Conservation (phyloP, 2,113 vertebrate species). For the Amazona vittata region DNA sequence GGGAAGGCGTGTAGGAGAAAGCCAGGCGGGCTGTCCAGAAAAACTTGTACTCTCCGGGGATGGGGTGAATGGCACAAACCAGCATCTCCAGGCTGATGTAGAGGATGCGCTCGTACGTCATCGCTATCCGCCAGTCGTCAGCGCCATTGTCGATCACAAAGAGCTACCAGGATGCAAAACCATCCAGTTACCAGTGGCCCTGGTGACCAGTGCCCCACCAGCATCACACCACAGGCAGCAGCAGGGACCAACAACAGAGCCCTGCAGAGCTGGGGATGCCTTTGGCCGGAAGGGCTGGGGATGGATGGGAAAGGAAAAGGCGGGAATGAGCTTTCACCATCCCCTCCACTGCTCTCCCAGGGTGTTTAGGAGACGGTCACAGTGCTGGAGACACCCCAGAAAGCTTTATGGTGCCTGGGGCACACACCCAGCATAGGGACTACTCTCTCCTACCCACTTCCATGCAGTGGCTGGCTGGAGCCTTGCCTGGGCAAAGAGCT, state of each 20-base stretch:
- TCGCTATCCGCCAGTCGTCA: constrained; percentile 98
- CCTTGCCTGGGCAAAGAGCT: not conserved
- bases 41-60: constrained; percentile 95
- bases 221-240: not conserved
- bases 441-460: not conserved
- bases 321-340: not conserved
- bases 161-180: constrained; percentile 75
- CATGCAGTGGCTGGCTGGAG: not conserved
- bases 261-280: not conserved
- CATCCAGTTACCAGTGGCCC: fast-evolving
- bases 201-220: not conserved
- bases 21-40: constrained; percentile 95
- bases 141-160: constrained; percentile 98
- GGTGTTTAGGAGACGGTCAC: fast-evolving
- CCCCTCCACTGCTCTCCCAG: not conserved
- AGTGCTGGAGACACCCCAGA: not conserved
- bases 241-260: not conserved
- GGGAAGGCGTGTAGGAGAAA: constrained; percentile 92
- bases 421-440: not conserved
- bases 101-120: constrained; percentile 95
- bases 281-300: fast-evolving
- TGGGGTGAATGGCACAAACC: constrained; percentile 95
- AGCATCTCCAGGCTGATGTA: constrained; percentile 95
- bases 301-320: not conserved
- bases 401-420: not conserved